Base-by-base conservation (phyloP, 2,888 invertebrate genomes). In the Hartigia nigra region DNA sequence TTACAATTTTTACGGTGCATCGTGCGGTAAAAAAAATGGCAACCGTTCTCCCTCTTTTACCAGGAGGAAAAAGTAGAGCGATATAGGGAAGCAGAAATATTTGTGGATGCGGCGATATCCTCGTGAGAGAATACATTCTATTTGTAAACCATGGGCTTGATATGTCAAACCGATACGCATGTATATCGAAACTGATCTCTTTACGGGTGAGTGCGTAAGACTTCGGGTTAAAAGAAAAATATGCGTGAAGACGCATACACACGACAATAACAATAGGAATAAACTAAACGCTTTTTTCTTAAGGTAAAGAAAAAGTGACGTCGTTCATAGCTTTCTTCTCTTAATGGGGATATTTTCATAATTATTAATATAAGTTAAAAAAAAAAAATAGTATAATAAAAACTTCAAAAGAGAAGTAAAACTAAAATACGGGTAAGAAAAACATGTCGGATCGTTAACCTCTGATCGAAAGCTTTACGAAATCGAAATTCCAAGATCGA, bases 401-500 rank as follows among this genome's bases (percentile, higher is more conserved):
- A 23, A 55, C 23, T 23, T 23, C 23, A 55, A 9, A 23, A 55
- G 35, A 35, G 4, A 9, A 35, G 23, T 55, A 55, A 55, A 55
- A 55, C 14, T 23, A 9, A 23, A 55, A 55, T 23, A 9, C 55
- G 23, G 23, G 23, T 23, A 55, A 55, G 55, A 55, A 55, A 55
- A 55, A 23, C 23, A 23, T 55, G 55, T 55, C 23, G 55, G 55
- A 55, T 55, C 55, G 55, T 55, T 55, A 55, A 55, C 55, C 55
- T 55, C 9, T 23, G 23, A 55, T 23, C 55, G 5, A 55, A 23
- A 23, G 55, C 23, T 55, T 69, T 74, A 39, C 36, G 74, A 77
- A 34, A 37, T 75, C 37, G 39, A 74, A 74, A 74, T 74, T 75
- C 74, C 55, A 31, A 39, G 78, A 78, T 12, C 55, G 55, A 70